Evolutionary conservation across 2,888 invertebrate species (phyloP), one percentile per base, ranked within the genome.

Genomic region (Andrena chrysosceles): DNA sequence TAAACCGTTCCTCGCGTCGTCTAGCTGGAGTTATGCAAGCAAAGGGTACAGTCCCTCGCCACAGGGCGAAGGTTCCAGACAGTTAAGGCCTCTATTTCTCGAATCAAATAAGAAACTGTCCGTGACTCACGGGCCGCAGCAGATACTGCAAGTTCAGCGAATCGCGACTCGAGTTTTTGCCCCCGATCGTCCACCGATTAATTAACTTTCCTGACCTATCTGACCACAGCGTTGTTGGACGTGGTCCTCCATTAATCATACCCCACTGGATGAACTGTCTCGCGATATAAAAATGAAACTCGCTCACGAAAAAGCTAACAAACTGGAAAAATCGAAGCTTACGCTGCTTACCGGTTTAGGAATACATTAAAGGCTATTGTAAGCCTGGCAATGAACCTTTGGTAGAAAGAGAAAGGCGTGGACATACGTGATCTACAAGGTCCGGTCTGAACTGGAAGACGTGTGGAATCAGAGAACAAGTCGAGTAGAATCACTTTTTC

Each of bases 331-430:
- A 26, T 56, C 56, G 0, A 23, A 7, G 23, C 20, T 23, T 10
- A 4, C 56, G 7, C 23, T 2, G 23, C 23, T 10, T 56, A 56
- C 56, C 60, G 59, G 59, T 29, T 29, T 29, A 48, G 29, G 66
- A 48, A 68, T 56, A 33, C n/a, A 33, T 62, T 26, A 29, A 62
- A 23, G 29, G 20, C n/a, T 26, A 69, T 64, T n/a, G 59, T 66
- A 20, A 20, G 26, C 33, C 67, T 81, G 69, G 74, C 67, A 81
- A 69, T 70, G 81, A 74, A 70, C 56, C 54, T 71, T 20, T 71
- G 62, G 33, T 26, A 67, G 70, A 83, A 74, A 56, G 71, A 78
- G 87, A 86, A 87, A 86, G 71, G 77, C 62, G 33, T 64, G 60
- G 52, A 70, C 33, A 52, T 73, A 77, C 84, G 42, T 62, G 78